Evolutionary conservation across 1,140 invertebrate genomes (phyloP), one percentile per base, ranked within the genome.

Genomic region (Drusus annulatus): DNA sequence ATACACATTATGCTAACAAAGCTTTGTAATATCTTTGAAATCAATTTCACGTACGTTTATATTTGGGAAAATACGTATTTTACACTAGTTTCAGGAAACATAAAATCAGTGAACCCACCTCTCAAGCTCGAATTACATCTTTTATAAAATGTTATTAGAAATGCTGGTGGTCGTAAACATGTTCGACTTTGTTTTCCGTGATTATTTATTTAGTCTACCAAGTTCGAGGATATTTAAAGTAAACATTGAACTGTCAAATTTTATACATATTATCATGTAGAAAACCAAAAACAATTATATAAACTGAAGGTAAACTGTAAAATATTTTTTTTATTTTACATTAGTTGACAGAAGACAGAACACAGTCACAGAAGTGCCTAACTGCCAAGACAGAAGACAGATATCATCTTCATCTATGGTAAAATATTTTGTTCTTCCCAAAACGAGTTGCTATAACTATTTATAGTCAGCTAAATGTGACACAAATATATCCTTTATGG

Each of bases 81-180:
- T n/a, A 45, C 8, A 25, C 1, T 63, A 63, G 15, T 28, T 63
- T 63, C 6, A 63, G 3, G 2, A 31, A 63, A 23, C 28, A 25
- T 28, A 63, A 63, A 63, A 63, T 17, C 19, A 28, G 54, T 6
- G 23, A 16, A 21, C 68, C 19, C 68, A 74, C 71, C 71, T 74
- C 54, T 56, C 51, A 74, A 79, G 78, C 78, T 56, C 78, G 78
- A 79, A 79, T 78, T 78, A 78, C 78, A 79, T 79, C 36, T 79
- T 79, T 60, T 71, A 74, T 50, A 62, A 79, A 79, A 71, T 79
- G 58, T 79, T 79, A 45, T 79, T 74, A n/a, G 52, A 31, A 74
- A 56, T 74, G 31, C 17, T 74, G 69, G 62, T 58, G 17, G 28
- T 54, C 69, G 62, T 79, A 79, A 79, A 79, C 78, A 79, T 79